phyloP scores from a whole-genome alignment of 2,888 invertebrate species.

The Metellina segmentata region DNA sequence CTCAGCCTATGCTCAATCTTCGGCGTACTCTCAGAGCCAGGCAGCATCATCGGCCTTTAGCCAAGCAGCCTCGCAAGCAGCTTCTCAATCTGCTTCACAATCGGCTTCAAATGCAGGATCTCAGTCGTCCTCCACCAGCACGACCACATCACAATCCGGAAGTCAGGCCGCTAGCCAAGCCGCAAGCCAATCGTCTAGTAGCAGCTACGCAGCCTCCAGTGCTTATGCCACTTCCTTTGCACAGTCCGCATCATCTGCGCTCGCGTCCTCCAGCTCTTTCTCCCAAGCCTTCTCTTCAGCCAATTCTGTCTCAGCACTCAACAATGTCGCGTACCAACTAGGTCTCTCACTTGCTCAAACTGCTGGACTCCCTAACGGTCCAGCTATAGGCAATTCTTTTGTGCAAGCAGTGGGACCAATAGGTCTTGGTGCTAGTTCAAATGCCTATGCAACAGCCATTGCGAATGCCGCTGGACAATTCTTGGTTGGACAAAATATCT shows the following conservation, averaged over 20 bases:
- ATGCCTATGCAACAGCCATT: slow-evolving; percentile 12
- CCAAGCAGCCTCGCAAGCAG: background rate
- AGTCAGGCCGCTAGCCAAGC: slow-evolving; percentile 21
- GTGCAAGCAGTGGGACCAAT: slow-evolving; percentile 1
- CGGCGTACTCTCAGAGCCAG: background rate
- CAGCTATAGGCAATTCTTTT: background rate
- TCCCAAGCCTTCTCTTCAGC: slow-evolving; percentile 11
- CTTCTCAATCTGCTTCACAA: background rate
- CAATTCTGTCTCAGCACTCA: background rate
- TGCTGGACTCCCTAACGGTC: background rate
- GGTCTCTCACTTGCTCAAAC: background rate
- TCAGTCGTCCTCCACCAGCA: background rate
- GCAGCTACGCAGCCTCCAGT: background rate
- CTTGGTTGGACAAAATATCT: background rate
- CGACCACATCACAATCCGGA: background rate
- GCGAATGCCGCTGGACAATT: slow-evolving; percentile 15
- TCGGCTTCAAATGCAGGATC: background rate
- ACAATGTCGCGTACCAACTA: background rate
- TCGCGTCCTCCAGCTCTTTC: slow-evolving; percentile 25
- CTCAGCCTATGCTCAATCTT: background rate
- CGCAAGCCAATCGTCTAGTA: background rate
- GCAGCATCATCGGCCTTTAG: slow-evolving; percentile 19
- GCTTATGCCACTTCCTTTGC: background rate
- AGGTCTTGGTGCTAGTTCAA: slow-evolving; percentile 16
- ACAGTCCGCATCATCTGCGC: background rate